These are phyloP conservation scores for Andrena flavipes DNA, from an alignment of 2,888 invertebrate species.

Conservation along the genomic window DNA sequence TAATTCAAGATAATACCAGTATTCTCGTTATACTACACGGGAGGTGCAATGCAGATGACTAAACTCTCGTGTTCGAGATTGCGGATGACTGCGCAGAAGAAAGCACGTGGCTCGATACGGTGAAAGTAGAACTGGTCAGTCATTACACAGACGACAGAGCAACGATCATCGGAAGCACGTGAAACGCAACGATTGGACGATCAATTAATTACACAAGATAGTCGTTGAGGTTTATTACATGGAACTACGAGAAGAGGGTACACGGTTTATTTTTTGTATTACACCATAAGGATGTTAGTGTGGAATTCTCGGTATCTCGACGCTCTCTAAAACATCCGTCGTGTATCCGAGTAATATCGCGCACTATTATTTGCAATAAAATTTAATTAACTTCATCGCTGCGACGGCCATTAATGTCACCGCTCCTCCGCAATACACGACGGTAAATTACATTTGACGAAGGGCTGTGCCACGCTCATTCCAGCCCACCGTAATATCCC, in stretches of 20 bases:
- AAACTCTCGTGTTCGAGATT: no score
- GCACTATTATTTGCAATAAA: slow-evolving; percentile 75
- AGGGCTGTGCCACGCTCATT: slow-evolving; percentile 33
- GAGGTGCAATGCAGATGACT: no score
- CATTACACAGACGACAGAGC: no score
- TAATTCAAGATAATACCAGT: no score
- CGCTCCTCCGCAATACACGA: slow-evolving; percentile 55
- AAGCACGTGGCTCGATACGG: no score
- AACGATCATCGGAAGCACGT: slow-evolving; percentile 27
- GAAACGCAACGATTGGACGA: slow-evolving; percentile 49
- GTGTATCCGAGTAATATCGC: slow-evolving; percentile 53
- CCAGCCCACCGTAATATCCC: slow-evolving; percentile 50
- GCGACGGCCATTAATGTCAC: slow-evolving; percentile 67
- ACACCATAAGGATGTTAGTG: background rate
- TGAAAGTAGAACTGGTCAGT: no score
- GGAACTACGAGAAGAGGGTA: slow-evolving; percentile 43
- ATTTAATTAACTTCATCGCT: slow-evolving; percentile 73
- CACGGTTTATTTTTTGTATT: slow-evolving; percentile 64
- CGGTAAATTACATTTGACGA: slow-evolving; percentile 67
- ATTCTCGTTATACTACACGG: no score
- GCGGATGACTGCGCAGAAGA: no score
- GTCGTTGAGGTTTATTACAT: slow-evolving; percentile 34
- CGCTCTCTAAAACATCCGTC: slow-evolving; percentile 33
- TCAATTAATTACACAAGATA: slow-evolving; percentile 61
- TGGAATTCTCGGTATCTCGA: slow-evolving; percentile 10